Evolutionary conservation across 1,140 invertebrate genomes (phyloP).

Genomic region (Linepithema humile): DNA sequence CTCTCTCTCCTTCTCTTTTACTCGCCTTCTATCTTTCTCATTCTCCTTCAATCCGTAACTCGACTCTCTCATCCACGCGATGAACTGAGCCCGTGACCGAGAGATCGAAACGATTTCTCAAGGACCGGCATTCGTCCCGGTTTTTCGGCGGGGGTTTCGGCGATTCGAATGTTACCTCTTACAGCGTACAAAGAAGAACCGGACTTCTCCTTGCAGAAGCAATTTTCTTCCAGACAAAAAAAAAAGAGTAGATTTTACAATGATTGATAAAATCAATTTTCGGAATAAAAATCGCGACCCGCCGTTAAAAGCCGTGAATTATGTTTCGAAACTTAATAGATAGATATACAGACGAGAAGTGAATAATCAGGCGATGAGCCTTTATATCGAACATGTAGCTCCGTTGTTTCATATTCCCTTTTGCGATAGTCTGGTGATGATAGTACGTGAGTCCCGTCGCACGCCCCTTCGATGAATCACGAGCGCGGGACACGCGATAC

Average conservation of each 20-base stretch:
- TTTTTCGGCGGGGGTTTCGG: slow-evolving; percentile 21
- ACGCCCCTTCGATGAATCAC: not conserved
- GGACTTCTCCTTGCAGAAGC: not conserved
- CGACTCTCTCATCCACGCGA: slow-evolving; percentile 34
- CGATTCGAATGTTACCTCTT: not conserved
- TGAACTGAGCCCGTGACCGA: slow-evolving; percentile 47
- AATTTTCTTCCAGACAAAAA: too few species aligned
- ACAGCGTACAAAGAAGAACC: not conserved
- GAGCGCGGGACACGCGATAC: slow-evolving; percentile 31
- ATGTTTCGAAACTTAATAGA: not conserved
- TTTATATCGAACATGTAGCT: not conserved
- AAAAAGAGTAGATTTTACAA: not conserved
- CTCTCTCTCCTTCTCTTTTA: not conserved
- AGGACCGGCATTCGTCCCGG: not conserved
- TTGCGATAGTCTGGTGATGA: not conserved
- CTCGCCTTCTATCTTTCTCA: slow-evolving; percentile 5
- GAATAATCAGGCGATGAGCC: not conserved
- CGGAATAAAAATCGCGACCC: not conserved
- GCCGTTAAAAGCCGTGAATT: not conserved
- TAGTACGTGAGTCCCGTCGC: slow-evolving; percentile 7
- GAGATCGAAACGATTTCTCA: slow-evolving; percentile 61
- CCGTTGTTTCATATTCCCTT: not conserved
- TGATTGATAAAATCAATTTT: not conserved
- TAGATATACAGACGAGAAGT: not conserved
- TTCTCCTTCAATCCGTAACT: slow-evolving; percentile 14